Conservation (phyloP, 1,140 invertebrate genomes). For the Papilio dardanus region DNA sequence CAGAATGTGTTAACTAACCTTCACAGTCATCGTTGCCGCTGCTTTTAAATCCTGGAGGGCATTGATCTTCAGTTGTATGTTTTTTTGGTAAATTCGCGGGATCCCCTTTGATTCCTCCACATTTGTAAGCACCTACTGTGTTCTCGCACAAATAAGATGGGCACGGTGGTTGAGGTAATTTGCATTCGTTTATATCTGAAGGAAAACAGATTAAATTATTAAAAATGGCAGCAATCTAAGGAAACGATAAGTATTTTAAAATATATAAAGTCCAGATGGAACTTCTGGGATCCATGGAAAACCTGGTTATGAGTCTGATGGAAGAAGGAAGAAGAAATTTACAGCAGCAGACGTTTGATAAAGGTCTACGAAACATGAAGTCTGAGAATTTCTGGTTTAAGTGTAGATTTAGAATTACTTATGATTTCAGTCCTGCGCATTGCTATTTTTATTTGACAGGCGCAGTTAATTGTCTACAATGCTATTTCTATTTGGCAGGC, state of each 20-base stretch:
- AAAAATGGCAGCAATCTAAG: too few species aligned
- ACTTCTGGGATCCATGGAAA: too few species aligned
- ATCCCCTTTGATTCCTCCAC: conserved; percentile 79
- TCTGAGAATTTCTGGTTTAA: too few species aligned
- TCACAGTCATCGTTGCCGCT: conserved; percentile 80
- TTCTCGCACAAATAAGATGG: conserved; percentile 84
- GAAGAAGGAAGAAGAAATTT: too few species aligned
- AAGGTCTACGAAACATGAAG: too few species aligned
- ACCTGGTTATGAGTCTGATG: too few species aligned
- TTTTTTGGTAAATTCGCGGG: conserved; percentile 57
- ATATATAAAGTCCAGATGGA: too few species aligned
- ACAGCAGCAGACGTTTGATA: too few species aligned
- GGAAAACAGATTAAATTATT: conserved; percentile 45
- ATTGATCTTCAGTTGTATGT: conserved; percentile 69
- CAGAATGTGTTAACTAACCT: conserved; percentile 49
- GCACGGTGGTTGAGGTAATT: conserved; percentile 79
- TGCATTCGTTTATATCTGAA: conserved; percentile 88
- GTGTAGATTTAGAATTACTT: too few species aligned
- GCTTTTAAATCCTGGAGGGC: conserved; percentile 85
- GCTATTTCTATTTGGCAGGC: too few species aligned
- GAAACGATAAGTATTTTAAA: too few species aligned
- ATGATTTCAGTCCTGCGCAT: background rate
- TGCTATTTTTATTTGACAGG: background rate
- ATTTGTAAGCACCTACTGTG: conserved; percentile 86
- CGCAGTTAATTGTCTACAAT: background rate